A percentile compares a stretch with the other conserved stretches of the same genome.
Evolutionary conservation across 2,888 invertebrate species (phyloP).

Genomic region (Ennomos erosarius): DNA sequence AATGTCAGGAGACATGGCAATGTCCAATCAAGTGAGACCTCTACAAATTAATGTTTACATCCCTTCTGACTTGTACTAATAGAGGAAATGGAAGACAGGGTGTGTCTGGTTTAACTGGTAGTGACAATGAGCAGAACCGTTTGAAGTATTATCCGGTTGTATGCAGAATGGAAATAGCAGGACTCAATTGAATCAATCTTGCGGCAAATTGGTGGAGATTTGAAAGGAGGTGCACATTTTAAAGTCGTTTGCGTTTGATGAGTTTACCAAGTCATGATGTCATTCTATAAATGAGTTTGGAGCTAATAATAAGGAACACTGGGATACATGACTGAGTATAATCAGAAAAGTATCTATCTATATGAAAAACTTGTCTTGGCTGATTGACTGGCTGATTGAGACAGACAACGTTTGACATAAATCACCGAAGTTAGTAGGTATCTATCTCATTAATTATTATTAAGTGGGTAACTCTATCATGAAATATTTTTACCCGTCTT

Average conservation of each 20-base stretch:
- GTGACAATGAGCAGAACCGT: conserved; percentile 58
- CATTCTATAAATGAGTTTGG: conserved; percentile 8
- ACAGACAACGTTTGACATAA: too few relatives aligned
- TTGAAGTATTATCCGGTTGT: conserved; percentile 78
- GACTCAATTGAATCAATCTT: conserved; percentile 80
- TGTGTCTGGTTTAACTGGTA: conserved; percentile 63
- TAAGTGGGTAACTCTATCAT: too few relatives aligned
- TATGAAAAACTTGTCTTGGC: too few relatives aligned
- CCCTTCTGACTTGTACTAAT: conserved; percentile 42
- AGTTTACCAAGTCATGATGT: conserved; percentile 18
- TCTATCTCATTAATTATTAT: too few relatives aligned
- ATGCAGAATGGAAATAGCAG: conserved; percentile 71
- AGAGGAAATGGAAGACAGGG: conserved; percentile 46
- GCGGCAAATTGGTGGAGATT: conserved; percentile 75
- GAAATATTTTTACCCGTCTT: too few relatives aligned
- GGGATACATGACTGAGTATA: too few relatives aligned
- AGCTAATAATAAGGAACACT: background rate
- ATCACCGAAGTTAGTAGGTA: too few relatives aligned
- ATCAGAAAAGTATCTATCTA: too few relatives aligned
- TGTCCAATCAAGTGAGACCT: conserved; percentile 63
- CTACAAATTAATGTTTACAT: conserved; percentile 54
- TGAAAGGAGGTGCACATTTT: conserved; percentile 59
- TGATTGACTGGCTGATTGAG: too few relatives aligned
- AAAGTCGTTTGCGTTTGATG: conserved; percentile 50
- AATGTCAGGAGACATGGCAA: conserved; percentile 77